Percentiles rank a stretch among this genome's conserved stretches.
Evolutionary conservation across 2,113 vertebrate species (phyloP).

Genomic region (Hydrolagus affinis): DNA sequence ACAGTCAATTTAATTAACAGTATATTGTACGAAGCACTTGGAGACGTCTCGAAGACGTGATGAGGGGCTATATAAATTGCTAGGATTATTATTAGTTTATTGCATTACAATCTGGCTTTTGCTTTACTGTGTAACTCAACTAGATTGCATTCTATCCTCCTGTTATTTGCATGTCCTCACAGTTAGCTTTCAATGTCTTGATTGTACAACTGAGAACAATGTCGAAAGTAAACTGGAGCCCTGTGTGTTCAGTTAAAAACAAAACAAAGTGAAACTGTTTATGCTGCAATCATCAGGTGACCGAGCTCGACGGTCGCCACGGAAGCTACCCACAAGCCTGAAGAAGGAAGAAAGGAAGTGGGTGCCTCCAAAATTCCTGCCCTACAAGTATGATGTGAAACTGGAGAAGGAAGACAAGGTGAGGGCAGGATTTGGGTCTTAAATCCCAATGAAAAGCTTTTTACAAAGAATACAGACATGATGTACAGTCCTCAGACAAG

Average conservation of each 20-base stretch:
- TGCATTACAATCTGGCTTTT: too few species aligned
- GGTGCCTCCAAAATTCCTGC: conserved; percentile 92
- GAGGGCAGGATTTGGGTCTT: conserved; percentile 33
- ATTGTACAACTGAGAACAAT: too few species aligned
- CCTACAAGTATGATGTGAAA: conserved; percentile 91
- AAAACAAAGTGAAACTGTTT: neutral
- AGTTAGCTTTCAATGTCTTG: neutral
- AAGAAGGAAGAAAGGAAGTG: conserved; percentile 92
- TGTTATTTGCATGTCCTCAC: too few species aligned
- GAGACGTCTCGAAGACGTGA: too few species aligned
- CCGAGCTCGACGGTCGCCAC: conserved; percentile 83
- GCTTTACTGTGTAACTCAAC: too few species aligned
- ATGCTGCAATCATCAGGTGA: conserved; percentile 58
- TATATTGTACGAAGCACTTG: too few species aligned
- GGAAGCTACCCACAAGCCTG: conserved; percentile 80
- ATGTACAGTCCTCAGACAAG: neutral
- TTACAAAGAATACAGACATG: neutral
- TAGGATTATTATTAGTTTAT: too few species aligned
- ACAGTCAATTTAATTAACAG: too few species aligned
- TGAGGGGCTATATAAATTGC: too few species aligned
- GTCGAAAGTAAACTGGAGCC: too few species aligned
- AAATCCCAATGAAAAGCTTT: neutral
- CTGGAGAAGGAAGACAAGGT: conserved; percentile 91
- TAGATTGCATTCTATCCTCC: too few species aligned
- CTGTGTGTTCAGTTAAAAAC: neutral